A percentile compares a stretch with the other conserved stretches of the same genome.
Evolutionary conservation across 2,888 invertebrate genomes (phyloP).

Genomic region (Neelides folsomi): DNA sequence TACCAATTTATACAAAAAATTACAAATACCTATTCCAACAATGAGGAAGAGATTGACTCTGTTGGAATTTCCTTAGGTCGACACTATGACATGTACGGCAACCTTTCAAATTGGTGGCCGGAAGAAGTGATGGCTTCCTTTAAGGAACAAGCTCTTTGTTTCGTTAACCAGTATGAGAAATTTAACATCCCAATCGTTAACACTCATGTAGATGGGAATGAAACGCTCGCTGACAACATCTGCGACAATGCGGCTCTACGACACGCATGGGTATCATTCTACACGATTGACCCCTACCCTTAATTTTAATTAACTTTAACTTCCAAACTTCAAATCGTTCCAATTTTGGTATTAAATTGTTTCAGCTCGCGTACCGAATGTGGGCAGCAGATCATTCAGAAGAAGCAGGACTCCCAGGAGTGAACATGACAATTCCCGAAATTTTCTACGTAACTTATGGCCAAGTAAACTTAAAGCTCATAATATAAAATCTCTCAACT

Average conservation of each 20-base stretch:
- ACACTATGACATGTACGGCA: conserved; percentile 36
- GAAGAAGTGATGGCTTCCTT: conserved; percentile 35
- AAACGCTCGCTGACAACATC: conserved; percentile 38
- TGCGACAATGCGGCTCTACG: conserved; percentile 38
- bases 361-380: conserved; percentile 34
- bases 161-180: conserved; percentile 36
- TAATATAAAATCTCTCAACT: too few species aligned
- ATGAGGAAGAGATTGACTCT: too few species aligned
- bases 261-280: conserved; percentile 34
- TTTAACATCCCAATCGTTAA: conserved; percentile 34
- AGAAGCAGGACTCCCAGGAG: conserved; percentile 36
- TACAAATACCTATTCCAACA: too few species aligned
- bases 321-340: background rate
- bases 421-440: conserved; percentile 36
- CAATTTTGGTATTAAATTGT: too few species aligned
- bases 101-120: conserved; percentile 37
- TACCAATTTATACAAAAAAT: too few species aligned
- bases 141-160: conserved; percentile 35
- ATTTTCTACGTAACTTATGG: conserved; percentile 38
- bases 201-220: conserved; percentile 37
- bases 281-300: background rate
- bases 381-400: conserved; percentile 33
- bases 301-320: background rate
- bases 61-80: conserved; percentile 27
- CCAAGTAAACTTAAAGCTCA: conserved; percentile 34